Conservation (phyloP, 2,113 vertebrate species). For the Podarcis muralis region DNA sequence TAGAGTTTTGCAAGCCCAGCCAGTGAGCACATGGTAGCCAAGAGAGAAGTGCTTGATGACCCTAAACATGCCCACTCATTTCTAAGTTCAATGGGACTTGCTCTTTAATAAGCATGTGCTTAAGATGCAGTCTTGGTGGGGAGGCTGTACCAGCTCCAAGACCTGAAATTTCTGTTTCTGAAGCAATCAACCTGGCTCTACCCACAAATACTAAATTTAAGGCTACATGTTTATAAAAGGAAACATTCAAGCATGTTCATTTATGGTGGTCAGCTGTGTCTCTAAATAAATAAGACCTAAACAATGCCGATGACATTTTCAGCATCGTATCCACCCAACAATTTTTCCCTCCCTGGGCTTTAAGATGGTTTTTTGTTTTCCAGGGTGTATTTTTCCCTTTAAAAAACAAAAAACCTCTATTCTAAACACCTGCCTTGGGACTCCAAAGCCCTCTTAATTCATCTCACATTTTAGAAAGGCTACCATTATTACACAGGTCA, state of each 20-base stretch:
- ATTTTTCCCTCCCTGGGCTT: background rate
- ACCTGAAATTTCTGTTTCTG: background rate
- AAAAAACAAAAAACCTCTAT: background rate
- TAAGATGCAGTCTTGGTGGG: background rate
- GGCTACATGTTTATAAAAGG: conserved; percentile 4
- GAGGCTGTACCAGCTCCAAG: too few species aligned
- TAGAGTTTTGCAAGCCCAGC: background rate
- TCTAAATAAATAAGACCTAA: conserved; percentile 24
- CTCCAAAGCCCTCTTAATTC: background rate
- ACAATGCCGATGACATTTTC: conserved; percentile 4
- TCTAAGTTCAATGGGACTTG: background rate
- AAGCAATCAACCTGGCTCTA: background rate
- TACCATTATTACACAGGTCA: background rate
- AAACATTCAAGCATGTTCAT: background rate
- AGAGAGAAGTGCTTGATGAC: background rate
- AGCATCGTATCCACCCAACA: background rate
- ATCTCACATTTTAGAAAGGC: background rate
- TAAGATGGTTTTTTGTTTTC: background rate
- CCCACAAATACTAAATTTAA: background rate
- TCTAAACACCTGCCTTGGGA: background rate
- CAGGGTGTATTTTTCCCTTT: background rate
- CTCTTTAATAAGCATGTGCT: background rate
- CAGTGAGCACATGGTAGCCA: background rate
- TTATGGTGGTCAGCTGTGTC: background rate
- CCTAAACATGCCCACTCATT: background rate